These are phyloP conservation scores for Hoplostethus mediterraneus DNA, from an alignment of 2,797 vertebrate species.

Conservation along the genomic window DNA sequence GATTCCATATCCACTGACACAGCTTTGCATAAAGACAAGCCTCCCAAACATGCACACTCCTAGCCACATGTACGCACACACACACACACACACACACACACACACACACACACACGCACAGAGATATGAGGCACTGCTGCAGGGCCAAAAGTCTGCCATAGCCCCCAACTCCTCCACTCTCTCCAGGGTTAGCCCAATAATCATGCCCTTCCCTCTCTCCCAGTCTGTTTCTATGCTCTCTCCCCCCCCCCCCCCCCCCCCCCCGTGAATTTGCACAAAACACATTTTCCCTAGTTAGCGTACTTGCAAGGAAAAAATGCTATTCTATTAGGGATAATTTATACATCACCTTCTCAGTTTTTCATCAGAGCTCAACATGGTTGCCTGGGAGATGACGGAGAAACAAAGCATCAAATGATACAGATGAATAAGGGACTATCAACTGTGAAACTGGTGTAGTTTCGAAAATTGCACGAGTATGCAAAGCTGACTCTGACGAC, in stretches of 20 bases:
- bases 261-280: constrained; percentile 50
- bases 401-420: constrained; percentile 21
- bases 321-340: constrained; percentile 51
- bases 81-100: constrained; percentile 28
- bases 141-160: constrained; percentile 73
- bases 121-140: constrained; percentile 59
- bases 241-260: constrained; percentile 24
- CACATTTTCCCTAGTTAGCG: constrained; percentile 64
- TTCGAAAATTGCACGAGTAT: constrained; percentile 22
- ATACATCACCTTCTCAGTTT: constrained; percentile 37
- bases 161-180: constrained; percentile 64
- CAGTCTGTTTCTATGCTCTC: constrained; percentile 62
- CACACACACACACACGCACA: constrained; percentile 38
- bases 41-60: constrained; percentile 65
- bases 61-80: constrained; percentile 30
- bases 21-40: constrained; percentile 72
- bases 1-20: constrained; percentile 78
- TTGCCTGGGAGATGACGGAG: constrained; percentile 7
- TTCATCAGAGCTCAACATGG: constrained; percentile 16
- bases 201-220: constrained; percentile 51
- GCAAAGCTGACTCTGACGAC: constrained; percentile 11
- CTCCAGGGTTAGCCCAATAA: constrained; percentile 69
- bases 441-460: constrained; percentile 18
- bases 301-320: constrained; percentile 53
- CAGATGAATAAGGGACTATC: constrained; percentile 6